Evolutionary conservation across 2,797 vertebrate genomes (phyloP).

Genomic region (Saxicola maurus): DNA sequence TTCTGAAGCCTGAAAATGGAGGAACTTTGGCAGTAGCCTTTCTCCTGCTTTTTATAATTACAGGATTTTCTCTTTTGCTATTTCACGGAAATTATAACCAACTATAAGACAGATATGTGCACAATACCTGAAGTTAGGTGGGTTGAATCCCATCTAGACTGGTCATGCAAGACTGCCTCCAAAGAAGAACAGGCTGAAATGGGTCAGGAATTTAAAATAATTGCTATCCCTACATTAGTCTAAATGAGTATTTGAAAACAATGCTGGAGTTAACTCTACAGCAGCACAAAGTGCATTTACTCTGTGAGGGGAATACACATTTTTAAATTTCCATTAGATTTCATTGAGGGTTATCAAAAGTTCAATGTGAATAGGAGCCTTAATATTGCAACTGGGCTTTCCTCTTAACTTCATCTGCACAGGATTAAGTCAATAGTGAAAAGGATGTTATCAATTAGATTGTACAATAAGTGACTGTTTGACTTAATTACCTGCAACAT

Average conservation of each 20-base stretch:
- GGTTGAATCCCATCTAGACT: neutral
- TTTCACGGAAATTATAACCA: neutral
- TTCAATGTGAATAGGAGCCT: neutral
- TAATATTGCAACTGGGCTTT: neutral
- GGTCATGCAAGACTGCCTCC: neutral
- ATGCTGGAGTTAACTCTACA: neutral
- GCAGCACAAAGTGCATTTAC: neutral
- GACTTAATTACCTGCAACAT: neutral
- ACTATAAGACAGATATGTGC: neutral
- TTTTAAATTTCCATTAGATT: neutral
- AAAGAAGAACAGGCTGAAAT: neutral
- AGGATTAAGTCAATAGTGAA: neutral
- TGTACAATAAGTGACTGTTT: neutral
- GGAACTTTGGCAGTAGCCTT: neutral
- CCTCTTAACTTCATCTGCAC: neutral
- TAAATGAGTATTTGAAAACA: neutral
- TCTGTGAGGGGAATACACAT: neutral
- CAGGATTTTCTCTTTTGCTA: neutral
- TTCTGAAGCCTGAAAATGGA: neutral
- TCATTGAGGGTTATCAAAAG: neutral
- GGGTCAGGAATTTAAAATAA: conserved; percentile 2
- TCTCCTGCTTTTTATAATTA: neutral
- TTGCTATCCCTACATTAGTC: neutral
- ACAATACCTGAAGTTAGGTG: neutral
- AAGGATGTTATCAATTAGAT: neutral